Base-by-base conservation (phyloP, 2,797 vertebrate genomes). In the Vireo griseus region DNA sequence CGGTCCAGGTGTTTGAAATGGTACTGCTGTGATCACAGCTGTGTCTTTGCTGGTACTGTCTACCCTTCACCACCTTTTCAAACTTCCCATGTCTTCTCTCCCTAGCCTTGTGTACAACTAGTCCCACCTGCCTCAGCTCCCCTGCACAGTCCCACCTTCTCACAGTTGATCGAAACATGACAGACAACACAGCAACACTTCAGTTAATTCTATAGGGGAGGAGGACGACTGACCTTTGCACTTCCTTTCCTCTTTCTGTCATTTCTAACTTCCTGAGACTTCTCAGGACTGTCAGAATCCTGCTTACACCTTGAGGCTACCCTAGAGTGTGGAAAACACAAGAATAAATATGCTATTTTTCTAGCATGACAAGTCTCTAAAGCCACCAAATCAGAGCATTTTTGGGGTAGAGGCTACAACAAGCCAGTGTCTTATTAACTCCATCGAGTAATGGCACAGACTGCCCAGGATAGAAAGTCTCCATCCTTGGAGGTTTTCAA, bases 1-100 rank as follows among this genome's bases (percentile, higher is more conserved):
- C 1, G 0, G 14, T 26, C 12, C 0, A 0, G 47, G 10, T 37
- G 3, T 65, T 66, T 37, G 67, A 55, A 86, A 72, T 6, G 3
- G 16, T 8, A 6, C 37, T 10, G 28, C 39, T 40, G 19, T 39
- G 86, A 57, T 37, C 25, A 9, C 26, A 24, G 16, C 55, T 14
- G 6, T 5, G 0, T 18, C 29, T 63, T 37, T 21, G 12, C 81
- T 80, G 47, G 16, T 33, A 25, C 13, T 39, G 37, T 37, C 40
- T 35, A 18, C 52, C 37, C 57, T 82, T 85, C 0, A 0, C 21
- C 20, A n/a, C 51, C 50, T 42, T 3, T 22, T 65, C 68, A 77
- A 5, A 33, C 16, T 51, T 35, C 54, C 61, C n/a, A 4, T 12
- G 16, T 35, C 39, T 73, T 57, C 16, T 4, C 19, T 33, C 42